Conservation (phyloP, 2,888 invertebrate species). For the Nebria brevicollis region DNA sequence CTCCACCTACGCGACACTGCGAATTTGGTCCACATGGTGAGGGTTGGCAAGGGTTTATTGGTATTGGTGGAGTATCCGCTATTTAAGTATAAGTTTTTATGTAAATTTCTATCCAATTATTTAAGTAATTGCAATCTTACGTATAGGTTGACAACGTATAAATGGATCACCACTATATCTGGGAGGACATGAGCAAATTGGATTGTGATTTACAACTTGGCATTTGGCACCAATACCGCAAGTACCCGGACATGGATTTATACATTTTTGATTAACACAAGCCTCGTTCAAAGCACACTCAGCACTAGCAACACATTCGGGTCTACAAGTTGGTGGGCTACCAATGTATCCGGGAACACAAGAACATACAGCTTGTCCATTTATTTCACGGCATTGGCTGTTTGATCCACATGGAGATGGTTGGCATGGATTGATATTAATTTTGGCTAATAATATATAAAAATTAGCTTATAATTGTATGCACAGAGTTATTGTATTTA, state of each 20-base stretch:
- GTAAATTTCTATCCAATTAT: constrained; percentile 47
- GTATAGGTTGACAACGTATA: constrained; percentile 69
- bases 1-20: constrained; percentile 69
- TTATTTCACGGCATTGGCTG: constrained; percentile 76
- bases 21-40: constrained; percentile 76
- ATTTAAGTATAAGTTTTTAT: constrained; percentile 40
- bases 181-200: constrained; percentile 76
- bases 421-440: constrained; percentile 68
- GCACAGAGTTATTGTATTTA: background rate
- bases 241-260: constrained; percentile 78
- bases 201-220: constrained; percentile 80
- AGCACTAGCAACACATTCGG: constrained; percentile 80
- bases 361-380: constrained; percentile 79
- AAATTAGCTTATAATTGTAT: background rate
- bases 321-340: constrained; percentile 79
- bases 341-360: constrained; percentile 79
- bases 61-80: constrained; percentile 53
- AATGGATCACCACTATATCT: constrained; percentile 77
- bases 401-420: constrained; percentile 82
- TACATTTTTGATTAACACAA: constrained; percentile 81
- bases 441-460: constrained; percentile 37
- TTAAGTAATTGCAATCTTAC: constrained; percentile 53
- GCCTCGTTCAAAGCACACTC: constrained; percentile 79
- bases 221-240: constrained; percentile 78
- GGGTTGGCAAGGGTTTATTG: constrained; percentile 74